Evolutionary conservation across 2,113 vertebrate genomes (phyloP).

Genomic region (Limnothrissa miodon): DNA sequence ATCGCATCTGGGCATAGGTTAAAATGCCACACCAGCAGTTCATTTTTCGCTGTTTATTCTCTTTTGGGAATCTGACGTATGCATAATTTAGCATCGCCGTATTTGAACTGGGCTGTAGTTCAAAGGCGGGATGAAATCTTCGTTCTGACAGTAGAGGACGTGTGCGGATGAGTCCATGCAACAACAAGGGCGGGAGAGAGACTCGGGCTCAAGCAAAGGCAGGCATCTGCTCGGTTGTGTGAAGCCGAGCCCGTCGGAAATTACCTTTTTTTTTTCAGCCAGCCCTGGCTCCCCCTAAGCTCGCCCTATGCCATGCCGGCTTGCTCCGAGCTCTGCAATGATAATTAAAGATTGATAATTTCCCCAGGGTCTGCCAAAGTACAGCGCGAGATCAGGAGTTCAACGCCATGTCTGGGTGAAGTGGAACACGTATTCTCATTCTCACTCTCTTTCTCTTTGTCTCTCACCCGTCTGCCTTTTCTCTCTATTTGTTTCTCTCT

Average conservation of each 20-base stretch:
- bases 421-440: constrained; percentile 14
- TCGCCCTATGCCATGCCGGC: constrained; percentile 23
- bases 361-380: constrained; percentile 43
- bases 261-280: constrained; percentile 18
- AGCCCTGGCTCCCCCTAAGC: constrained; percentile 22
- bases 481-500: neutral
- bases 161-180: neutral
- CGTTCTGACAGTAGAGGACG: neutral
- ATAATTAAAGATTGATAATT: constrained; percentile 63
- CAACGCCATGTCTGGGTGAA: constrained; percentile 31
- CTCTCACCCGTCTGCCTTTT: neutral
- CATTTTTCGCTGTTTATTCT: neutral
- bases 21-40: neutral
- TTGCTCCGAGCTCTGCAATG: constrained; percentile 36
- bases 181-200: neutral
- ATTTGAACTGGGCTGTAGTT: neutral
- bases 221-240: neutral
- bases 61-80: neutral
- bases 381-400: constrained; percentile 49
- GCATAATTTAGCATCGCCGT: neutral
- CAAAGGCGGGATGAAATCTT: neutral
- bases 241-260: constrained; percentile 17
- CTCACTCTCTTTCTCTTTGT: neutral
- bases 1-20: neutral
- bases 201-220: neutral